phyloP scores from a whole-genome alignment of 2,113 vertebrate genomes.

The Channa maculata region DNA sequence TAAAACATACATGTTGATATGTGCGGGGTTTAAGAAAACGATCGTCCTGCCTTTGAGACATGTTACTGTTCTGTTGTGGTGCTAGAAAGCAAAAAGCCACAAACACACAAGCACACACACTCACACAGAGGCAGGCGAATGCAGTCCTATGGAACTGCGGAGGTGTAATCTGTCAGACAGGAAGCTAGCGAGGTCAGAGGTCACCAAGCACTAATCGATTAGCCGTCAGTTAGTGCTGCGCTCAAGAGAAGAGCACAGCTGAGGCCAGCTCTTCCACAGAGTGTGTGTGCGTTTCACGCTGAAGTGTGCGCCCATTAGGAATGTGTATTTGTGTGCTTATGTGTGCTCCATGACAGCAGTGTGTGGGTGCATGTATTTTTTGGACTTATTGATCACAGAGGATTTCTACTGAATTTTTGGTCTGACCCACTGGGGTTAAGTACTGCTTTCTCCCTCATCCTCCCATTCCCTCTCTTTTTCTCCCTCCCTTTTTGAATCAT shows the following conservation, averaged over 20 bases:
- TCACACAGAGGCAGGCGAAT: conserved; percentile 33
- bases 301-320: conserved; percentile 48
- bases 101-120: conserved; percentile 26
- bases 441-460: conserved; percentile 67
- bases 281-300: conserved; percentile 10
- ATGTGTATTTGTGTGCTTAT: conserved; percentile 37
- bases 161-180: conserved; percentile 93
- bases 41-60: conserved; percentile 1
- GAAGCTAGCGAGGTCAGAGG: conserved; percentile 90
- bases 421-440: conserved; percentile 93
- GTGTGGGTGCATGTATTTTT: conserved; percentile 82
- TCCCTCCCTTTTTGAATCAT: conserved; percentile 27
- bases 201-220: conserved; percentile 97
- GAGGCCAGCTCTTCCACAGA: conserved; percentile 84
- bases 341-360: conserved; percentile 36
- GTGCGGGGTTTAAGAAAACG: conserved; percentile 7
- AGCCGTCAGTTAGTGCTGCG: conserved; percentile 93
- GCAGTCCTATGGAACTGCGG: conserved; percentile 64
- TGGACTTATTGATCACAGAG: conserved; percentile 74
- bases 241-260: conserved; percentile 92
- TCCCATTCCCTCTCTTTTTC: conserved; percentile 5
- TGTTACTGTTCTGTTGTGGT: conserved; percentile 21
- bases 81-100: conserved; percentile 21
- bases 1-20: neutral
- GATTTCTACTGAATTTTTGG: conserved; percentile 92